Evolutionary conservation across 2,888 invertebrate genomes (phyloP).

Genomic region (Orthosia incerta): DNA sequence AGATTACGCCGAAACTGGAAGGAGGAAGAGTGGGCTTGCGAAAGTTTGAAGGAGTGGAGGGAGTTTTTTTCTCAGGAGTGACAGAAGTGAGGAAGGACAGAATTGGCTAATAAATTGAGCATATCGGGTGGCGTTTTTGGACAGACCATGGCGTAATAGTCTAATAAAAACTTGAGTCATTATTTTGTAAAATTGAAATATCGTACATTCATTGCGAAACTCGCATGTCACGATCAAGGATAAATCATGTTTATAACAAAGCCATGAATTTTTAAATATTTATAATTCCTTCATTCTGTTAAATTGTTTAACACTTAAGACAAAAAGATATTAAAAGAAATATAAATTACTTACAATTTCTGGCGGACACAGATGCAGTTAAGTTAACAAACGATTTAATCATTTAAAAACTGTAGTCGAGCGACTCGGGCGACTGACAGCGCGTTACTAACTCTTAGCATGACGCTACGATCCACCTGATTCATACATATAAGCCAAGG

Average conservation of each 20-base stretch:
- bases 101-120: not conserved
- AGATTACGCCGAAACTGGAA: not conserved
- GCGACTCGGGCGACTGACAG: conserved; percentile 60
- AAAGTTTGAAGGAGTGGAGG: not conserved
- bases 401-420: conserved; percentile 68
- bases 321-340: not conserved
- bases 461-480: conserved; percentile 56
- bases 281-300: too few species aligned
- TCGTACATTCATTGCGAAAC: conserved; percentile 38
- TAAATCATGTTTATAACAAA: conserved; percentile 23
- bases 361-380: conserved; percentile 66
- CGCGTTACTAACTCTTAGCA: conserved; percentile 63
- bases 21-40: not conserved
- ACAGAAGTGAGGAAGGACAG: not conserved
- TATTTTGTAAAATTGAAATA: conserved; percentile 34
- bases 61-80: not conserved
- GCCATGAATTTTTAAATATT: not conserved
- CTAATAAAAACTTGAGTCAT: not conserved
- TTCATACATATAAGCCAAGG: conserved; percentile 65
- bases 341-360: conserved; percentile 74
- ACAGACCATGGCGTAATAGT: not conserved
- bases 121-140: not conserved
- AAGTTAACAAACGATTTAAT: conserved; percentile 75
- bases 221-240: conserved; percentile 51
- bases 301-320: not conserved